Base-by-base conservation (phyloP, 2,113 vertebrate species). In the Neoarius graeffei region DNA sequence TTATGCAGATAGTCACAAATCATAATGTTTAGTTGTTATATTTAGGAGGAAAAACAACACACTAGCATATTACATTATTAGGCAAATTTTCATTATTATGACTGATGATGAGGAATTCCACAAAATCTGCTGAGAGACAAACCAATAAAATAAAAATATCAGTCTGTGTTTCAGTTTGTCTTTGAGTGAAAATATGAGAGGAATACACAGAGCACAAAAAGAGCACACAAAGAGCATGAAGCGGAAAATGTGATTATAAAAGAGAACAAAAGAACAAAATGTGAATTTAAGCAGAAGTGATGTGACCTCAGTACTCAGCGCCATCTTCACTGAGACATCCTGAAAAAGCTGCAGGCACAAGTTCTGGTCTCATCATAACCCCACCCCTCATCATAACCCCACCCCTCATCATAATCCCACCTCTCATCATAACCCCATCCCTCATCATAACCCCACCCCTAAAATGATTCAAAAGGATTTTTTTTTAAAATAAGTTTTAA, bases 241-340 rank as follows among this genome's bases (percentile, higher is more conserved):
- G n/a, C 1, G 8, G 56, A 81, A 81, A 81, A 81, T 30, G 25
- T 7, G 77, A 80, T 80, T 35, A 73, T 42, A 35, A 35, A 30
- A 35, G 67, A 69, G 27, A 69, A 69, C 13, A 69, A 69, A 69
- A 73, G 69, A 73, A 73, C 30, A 73, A 42, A 35, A 35, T 14
- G 67, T 71, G 67, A 30, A 71, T 35, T 35, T 71, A 15, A 71
- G 67, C 67, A 71, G 67, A 71, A 71, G 67, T 71, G 67, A 71
- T 71, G 67, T 71, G 14, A 71, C 67, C 62, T 66, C 4, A 5
- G 25, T 23, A 9, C 66, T n/a, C 27, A 35, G 14, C 67, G 17
- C 67, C 67, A 35, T 71, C 5, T 19, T 73, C 69, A 73, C 69
- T 73, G 27, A 71, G 14, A 71, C 30, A 19, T 35, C 67, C 27